phyloP scores from a whole-genome alignment of 2,113 vertebrate genomes.

The Anarhynchus alexandrinus region DNA sequence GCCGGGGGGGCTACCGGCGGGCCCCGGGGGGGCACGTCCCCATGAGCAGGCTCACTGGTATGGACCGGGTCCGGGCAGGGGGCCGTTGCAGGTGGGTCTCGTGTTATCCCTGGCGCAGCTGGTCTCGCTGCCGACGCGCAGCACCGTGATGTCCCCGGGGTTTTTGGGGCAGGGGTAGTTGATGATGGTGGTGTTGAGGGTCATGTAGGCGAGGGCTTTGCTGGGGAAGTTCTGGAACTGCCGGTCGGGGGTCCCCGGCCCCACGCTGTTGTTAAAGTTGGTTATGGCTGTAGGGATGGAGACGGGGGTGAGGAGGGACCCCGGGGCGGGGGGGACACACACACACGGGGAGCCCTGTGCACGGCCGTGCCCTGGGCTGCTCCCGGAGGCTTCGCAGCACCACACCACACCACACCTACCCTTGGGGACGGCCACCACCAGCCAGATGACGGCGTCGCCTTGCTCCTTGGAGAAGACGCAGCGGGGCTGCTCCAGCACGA shows the following conservation, averaged over 20 bases:
- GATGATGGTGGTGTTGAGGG: not conserved
- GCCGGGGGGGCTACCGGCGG: not conserved
- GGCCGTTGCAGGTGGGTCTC: constrained; percentile 63
- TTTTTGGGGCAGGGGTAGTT: not conserved
- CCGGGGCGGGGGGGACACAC: fast-evolving
- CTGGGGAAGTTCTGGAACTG: not conserved
- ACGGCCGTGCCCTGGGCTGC: not conserved
- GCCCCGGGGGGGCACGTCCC: fast-evolving
- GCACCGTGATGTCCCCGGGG: not conserved
- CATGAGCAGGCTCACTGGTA: constrained; percentile 44
- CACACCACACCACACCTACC: not conserved
- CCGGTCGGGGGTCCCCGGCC: fast-evolving
- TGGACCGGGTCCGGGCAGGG: constrained; percentile 46
- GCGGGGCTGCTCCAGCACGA: constrained; percentile 62
- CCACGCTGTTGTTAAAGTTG: not conserved
- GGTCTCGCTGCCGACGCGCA: constrained; percentile 66
- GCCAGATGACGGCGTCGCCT: constrained; percentile 27
- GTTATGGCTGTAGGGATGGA: fast-evolving
- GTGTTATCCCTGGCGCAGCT: fast-evolving
- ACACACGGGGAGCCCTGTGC: not conserved
- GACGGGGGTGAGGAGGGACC: not conserved
- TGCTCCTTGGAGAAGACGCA: not conserved
- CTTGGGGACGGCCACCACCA: constrained; percentile 39
- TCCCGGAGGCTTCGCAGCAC: too few relatives aligned
- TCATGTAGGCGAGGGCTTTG: constrained; percentile 24